Conservation (phyloP, 2,888 invertebrate species). For the Dicycla oo region DNA sequence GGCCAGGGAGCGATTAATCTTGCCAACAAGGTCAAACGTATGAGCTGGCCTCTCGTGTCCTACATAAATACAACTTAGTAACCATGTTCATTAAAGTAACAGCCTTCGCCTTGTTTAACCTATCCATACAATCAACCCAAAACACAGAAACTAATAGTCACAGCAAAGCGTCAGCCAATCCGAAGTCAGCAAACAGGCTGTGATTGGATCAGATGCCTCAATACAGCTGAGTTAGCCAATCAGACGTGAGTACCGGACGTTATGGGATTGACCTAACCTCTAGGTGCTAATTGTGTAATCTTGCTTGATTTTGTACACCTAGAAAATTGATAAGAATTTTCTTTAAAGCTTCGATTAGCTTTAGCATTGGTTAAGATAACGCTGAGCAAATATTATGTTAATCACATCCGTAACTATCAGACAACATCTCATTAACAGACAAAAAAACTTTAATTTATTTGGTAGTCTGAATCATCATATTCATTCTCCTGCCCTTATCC, state of each 20-base stretch:
- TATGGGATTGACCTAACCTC: conserved; percentile 19
- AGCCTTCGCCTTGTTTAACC: neutral
- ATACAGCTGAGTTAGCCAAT: conserved; percentile 23
- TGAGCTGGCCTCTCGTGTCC: neutral
- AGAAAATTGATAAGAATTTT: conserved; percentile 15
- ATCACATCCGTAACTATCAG: neutral
- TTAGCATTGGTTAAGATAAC: neutral
- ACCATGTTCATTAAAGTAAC: conserved; percentile 3
- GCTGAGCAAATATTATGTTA: neutral
- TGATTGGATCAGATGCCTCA: conserved; percentile 25
- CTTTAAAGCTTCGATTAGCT: neutral
- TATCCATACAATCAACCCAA: conserved; percentile 29
- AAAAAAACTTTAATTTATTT: conserved; percentile 2
- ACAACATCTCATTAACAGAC: neutral
- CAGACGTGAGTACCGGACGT: conserved; percentile 10
- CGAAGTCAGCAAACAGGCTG: conserved; percentile 4
- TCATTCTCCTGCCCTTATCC: too few relatives aligned
- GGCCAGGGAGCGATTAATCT: conserved; percentile 21
- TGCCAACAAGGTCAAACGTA: conserved; percentile 25
- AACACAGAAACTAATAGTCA: conserved; percentile 24
- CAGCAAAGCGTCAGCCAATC: conserved; percentile 31
- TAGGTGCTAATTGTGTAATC: conserved; percentile 20
- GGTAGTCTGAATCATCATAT: too few relatives aligned
- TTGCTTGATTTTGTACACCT: conserved; percentile 18
- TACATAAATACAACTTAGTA: conserved; percentile 13